Evolutionary conservation across 2,797 vertebrate species (phyloP).

Genomic region (Betta splendens): DNA sequence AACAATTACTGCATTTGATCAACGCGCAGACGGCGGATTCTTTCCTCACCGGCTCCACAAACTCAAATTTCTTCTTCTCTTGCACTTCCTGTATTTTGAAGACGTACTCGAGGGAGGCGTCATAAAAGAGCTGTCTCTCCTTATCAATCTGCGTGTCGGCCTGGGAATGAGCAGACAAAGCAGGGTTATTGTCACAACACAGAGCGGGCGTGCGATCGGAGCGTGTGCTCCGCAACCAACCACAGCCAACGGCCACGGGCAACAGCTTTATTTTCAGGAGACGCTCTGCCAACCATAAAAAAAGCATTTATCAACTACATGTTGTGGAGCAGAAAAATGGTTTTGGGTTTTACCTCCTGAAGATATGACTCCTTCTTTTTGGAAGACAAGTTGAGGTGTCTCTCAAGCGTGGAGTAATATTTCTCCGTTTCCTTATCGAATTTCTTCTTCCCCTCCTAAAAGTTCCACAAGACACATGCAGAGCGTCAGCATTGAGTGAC

Average conservation of each 20-base stretch:
- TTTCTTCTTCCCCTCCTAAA: constrained; percentile 96
- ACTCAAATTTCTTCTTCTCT: constrained; percentile 99
- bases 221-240: constrained; percentile 18
- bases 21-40: not conserved
- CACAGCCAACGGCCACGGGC: constrained; percentile 30
- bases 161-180: constrained; percentile 78
- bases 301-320: constrained; percentile 51
- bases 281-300: constrained; percentile 33
- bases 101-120: constrained; percentile 97
- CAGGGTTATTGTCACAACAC: constrained; percentile 37
- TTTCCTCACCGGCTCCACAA: constrained; percentile 94
- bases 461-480: constrained; percentile 35
- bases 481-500: constrained; percentile 22
- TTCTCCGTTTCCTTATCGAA: constrained; percentile 99
- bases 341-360: constrained; percentile 89
- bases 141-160: constrained; percentile 94
- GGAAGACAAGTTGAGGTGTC: constrained; percentile 95
- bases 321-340: constrained; percentile 30
- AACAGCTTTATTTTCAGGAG: constrained; percentile 27
- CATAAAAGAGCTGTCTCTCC: constrained; percentile 95
- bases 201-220: constrained; percentile 29
- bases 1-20: constrained; percentile 17
- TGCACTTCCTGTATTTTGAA: constrained; percentile 99
- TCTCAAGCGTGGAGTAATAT: constrained; percentile 96
- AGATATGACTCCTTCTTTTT: constrained; percentile 98